Evolutionary conservation across 2,888 invertebrate genomes (phyloP).

Genomic region (Boloria euphrosyne): DNA sequence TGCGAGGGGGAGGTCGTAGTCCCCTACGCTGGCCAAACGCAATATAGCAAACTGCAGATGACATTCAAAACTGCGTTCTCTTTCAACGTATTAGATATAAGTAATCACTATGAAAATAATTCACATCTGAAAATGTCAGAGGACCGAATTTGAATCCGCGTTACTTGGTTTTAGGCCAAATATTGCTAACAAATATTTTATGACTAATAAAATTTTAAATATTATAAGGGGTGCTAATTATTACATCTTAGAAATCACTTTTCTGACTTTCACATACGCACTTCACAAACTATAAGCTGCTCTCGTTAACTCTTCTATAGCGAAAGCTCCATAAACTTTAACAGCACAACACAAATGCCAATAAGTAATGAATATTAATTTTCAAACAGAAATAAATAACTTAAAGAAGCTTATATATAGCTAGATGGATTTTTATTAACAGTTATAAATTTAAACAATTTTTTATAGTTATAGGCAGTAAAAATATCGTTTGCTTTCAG

Average conservation of each 20-base stretch:
- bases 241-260: no score
- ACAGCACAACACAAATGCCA: not conserved
- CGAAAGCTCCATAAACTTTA: not conserved
- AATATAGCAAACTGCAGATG: no score
- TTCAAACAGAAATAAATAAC: constrained; percentile 12
- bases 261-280: not conserved
- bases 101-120: no score
- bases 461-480: constrained; percentile 25
- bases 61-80: no score
- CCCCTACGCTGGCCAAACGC: no score
- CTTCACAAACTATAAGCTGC: no score
- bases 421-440: constrained; percentile 22
- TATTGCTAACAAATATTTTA: not conserved
- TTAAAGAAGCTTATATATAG: constrained; percentile 23
- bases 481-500: constrained; percentile 16
- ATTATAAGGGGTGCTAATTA: not conserved
- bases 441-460: constrained; percentile 25
- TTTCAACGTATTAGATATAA: no score
- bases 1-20: no score
- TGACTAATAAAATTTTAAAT: not conserved
- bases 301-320: not conserved
- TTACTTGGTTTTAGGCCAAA: no score
- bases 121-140: no score
- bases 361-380: constrained; percentile 9
- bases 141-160: no score